Conservation (phyloP, 2,113 vertebrate species). For the Lepisosteus oculatus region DNA sequence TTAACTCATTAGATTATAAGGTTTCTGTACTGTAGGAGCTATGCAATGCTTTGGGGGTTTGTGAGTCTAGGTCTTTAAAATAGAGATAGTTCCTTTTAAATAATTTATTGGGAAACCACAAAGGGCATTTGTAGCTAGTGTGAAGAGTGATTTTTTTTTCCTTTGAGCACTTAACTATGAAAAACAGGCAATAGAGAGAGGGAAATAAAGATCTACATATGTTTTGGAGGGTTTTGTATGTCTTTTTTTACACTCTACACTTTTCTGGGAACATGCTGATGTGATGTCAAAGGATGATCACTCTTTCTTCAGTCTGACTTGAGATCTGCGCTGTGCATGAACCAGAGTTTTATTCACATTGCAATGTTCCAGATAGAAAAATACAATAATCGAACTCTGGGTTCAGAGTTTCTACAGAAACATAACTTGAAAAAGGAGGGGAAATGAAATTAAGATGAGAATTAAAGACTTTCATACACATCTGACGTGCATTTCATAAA, state of each 20-base stretch:
- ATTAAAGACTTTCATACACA: conserved; percentile 44
- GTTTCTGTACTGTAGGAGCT: conserved; percentile 22
- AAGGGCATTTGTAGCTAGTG: conserved; percentile 59
- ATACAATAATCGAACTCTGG: background rate
- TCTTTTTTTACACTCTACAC: background rate
- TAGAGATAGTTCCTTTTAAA: conserved; percentile 71
- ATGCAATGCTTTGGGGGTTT: conserved; percentile 3
- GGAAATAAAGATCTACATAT: background rate
- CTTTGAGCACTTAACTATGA: background rate
- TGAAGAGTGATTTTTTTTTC: conserved; percentile 18
- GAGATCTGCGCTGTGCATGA: background rate
- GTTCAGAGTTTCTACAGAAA: background rate
- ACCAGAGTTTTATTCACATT: background rate
- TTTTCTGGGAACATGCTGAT: no score
- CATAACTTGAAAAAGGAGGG: conserved; percentile 8
- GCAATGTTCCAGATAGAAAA: background rate
- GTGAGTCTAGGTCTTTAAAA: conserved; percentile 63
- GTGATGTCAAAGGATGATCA: no score
- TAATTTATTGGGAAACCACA: conserved; percentile 70
- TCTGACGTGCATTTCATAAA: conserved; percentile 66
- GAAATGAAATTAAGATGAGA: conserved; percentile 36
- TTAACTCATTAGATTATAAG: background rate
- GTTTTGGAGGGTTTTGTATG: background rate
- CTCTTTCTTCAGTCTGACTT: background rate
- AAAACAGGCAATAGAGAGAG: conserved; percentile 24